Percentiles rank a stretch among this genome's conserved stretches.
Evolutionary conservation across 2,888 invertebrate species (phyloP).

Genomic region (Polyploca ridens): DNA sequence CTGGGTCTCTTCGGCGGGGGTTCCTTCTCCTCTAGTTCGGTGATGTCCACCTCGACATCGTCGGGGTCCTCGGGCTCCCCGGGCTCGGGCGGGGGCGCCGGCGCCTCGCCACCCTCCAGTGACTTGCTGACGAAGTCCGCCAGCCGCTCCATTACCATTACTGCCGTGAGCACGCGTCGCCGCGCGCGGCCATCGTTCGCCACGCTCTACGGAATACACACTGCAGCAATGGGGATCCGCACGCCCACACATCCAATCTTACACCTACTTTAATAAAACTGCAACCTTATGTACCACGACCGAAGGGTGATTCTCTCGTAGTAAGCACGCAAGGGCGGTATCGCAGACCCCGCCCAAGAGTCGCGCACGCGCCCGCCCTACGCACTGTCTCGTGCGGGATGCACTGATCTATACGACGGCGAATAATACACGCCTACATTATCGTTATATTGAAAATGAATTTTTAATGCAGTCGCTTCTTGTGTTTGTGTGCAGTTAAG

Average conservation of each 20-base stretch:
- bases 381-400: constrained; percentile 22
- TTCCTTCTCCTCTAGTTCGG: constrained; percentile 73
- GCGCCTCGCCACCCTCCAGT: constrained; percentile 87
- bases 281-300: constrained; percentile 18
- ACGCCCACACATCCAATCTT: constrained; percentile 62
- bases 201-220: constrained; percentile 67
- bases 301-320: constrained; percentile 36
- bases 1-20: constrained; percentile 71
- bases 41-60: constrained; percentile 79
- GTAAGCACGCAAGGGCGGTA: constrained; percentile 53
- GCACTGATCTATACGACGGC: constrained; percentile 54
- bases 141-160: constrained; percentile 92
- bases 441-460: constrained; percentile 79
- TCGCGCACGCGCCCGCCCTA: constrained; percentile 73
- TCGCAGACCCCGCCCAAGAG: constrained; percentile 62
- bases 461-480: constrained; percentile 69
- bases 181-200: constrained; percentile 73
- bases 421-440: constrained; percentile 81
- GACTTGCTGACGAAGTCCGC: constrained; percentile 96
- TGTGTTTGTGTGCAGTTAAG: constrained; percentile 52
- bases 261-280: constrained; percentile 18
- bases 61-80: constrained; percentile 71
- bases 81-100: constrained; percentile 78
- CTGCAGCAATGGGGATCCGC: constrained; percentile 59
- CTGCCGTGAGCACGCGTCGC: constrained; percentile 70